Evolutionary conservation across 2,113 vertebrate species (phyloP), one percentile per base, ranked within the genome.

Genomic region (Lutjanus erythropterus): DNA sequence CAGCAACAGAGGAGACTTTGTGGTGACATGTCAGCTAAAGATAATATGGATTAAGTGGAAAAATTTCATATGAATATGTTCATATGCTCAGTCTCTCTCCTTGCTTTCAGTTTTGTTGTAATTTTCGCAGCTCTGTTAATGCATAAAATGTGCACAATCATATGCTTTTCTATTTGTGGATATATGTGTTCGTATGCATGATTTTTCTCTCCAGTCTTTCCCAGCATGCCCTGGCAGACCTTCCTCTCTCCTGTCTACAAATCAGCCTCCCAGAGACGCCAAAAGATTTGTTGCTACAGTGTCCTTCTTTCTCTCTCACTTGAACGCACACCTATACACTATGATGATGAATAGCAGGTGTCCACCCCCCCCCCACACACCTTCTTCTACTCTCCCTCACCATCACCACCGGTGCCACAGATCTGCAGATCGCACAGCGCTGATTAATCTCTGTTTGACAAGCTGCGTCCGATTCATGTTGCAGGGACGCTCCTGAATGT

Each of bases 391-490:
- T 49, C 64, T 25, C 62, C 41, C 56, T 41, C 58, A 39, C 60
- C 68, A 74, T 23, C 82, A 50, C 33, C 65, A 59, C 31, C 56
- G 23, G 27, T 16, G 66, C 53, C 77, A 87, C 65, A 53, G 69
- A 85, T 78, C 67, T 71, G 56, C 75, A 86, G 72, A 86, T 89
- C 84, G 53, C 67, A 66, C 42, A 6, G 49, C 53, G 15, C 31
- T 15, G 68, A 88, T 85, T 83, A 69, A 83, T 85, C 74, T 73
- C 62, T 29, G 10, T 58, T 42, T 71, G 79, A 73, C 79, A 81
- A 72, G 58, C 50, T 23, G 56, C 75, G 37, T 56, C 55, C 18
- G 80, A 83, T 53, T 80, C 15, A 59, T 82, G 81, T 71, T 0
- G 19, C 31, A 27, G 39, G 62, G n/a, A 75, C 60, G 16, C 31